These are phyloP conservation scores for Odontothrips loti DNA, from an alignment of 2,888 invertebrate species.

Conservation along the genomic window DNA sequence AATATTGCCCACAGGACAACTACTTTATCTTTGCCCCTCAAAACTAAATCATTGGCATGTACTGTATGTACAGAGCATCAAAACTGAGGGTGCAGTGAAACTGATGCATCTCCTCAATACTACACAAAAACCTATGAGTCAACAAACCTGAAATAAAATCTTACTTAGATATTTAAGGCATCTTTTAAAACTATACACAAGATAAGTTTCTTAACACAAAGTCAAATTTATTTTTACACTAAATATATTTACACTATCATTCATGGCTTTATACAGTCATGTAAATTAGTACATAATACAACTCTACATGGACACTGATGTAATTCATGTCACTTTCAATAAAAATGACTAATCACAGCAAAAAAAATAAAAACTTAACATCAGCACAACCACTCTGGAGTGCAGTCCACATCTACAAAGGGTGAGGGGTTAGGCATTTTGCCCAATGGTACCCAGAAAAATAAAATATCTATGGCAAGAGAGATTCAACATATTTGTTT, in stretches of 20 bases:
- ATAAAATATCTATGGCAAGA: slow-evolving; percentile 18
- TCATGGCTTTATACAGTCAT: slow-evolving; percentile 16
- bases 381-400: not conserved
- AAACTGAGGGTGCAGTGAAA: not conserved
- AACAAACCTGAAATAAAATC: not conserved
- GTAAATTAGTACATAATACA: not conserved
- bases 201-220: not conserved
- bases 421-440: not conserved
- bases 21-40: too few species aligned
- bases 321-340: not conserved
- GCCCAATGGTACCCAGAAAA: not conserved
- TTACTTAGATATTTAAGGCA: not conserved
- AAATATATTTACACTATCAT: slow-evolving; percentile 15
- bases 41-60: not conserved
- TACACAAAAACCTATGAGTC: not conserved
- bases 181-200: not conserved
- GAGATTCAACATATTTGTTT: not conserved
- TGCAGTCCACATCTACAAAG: not conserved
- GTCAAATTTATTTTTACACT: not conserved
- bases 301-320: slow-evolving; percentile 16
- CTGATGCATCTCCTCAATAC: not conserved
- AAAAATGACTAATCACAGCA: slow-evolving; percentile 23
- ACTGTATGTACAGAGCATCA: not conserved
- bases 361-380: slow-evolving; percentile 5
- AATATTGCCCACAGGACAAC: not conserved